Conservation (phyloP, 2,888 invertebrate species). For the Drosophila algonquin region DNA sequence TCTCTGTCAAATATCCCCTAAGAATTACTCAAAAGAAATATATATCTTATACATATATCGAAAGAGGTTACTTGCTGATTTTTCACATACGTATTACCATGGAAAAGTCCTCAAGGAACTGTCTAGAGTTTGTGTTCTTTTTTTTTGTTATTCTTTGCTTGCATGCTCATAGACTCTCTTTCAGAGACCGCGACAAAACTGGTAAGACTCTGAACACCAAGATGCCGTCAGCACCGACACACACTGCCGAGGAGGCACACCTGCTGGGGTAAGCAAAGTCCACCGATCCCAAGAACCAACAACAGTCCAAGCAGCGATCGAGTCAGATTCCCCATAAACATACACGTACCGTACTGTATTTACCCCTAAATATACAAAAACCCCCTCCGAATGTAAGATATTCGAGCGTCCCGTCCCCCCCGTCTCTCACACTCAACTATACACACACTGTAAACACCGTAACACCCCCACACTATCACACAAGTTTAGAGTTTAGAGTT, state of each 20-base stretch:
- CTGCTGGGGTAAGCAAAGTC: constrained; percentile 91
- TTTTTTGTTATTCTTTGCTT: constrained; percentile 82
- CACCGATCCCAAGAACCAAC: constrained; percentile 16
- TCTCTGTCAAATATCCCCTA: constrained; percentile 16
- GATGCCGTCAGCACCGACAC: constrained; percentile 85
- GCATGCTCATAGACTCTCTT: constrained; percentile 85
- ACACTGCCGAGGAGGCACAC: constrained; percentile 92
- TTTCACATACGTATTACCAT: constrained; percentile 30
- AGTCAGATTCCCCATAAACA: not conserved
- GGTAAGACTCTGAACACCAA: constrained; percentile 84
- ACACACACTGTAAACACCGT: constrained; percentile 24
- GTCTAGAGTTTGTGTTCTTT: constrained; percentile 56
- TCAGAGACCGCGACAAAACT: constrained; percentile 85
- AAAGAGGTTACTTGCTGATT: constrained; percentile 41
- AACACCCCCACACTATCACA: constrained; percentile 20
- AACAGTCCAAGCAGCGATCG: constrained; percentile 11
- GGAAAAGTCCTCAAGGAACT: constrained; percentile 50
- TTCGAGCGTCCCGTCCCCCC: constrained; percentile 1
- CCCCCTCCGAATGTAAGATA: constrained; percentile 27
- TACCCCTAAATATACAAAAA: constrained; percentile 10
- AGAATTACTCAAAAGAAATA: constrained; percentile 13
- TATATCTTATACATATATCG: constrained; percentile 19
- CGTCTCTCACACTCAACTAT: constrained; percentile 1
- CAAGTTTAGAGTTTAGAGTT: constrained; percentile 33
- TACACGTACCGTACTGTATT: not conserved